phyloP scores from a whole-genome alignment of 2,797 vertebrate genomes.

The Sebastes glaucus region DNA sequence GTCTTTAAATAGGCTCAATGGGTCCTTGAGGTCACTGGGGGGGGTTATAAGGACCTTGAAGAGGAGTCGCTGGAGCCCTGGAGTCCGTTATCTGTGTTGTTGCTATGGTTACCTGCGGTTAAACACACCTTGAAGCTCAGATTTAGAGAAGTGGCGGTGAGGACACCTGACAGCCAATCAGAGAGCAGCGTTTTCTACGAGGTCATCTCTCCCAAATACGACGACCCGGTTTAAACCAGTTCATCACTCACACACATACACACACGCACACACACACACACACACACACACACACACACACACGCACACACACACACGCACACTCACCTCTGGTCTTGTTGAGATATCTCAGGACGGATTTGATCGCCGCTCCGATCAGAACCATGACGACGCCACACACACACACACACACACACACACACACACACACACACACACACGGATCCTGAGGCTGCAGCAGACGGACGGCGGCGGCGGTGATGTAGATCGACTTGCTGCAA shows the following conservation, averaged over 20 bases:
- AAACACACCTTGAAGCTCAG: not conserved
- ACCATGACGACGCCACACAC: slow-evolving; percentile 64
- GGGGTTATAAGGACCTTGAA: not conserved
- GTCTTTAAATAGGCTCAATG: not conserved
- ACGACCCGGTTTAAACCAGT: not conserved
- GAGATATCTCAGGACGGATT: slow-evolving; percentile 71
- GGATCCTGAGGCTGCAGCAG: slow-evolving; percentile 59
- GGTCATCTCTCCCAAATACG: not conserved
- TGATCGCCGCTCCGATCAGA: slow-evolving; percentile 71
- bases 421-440: not conserved
- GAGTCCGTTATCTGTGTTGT: not conserved
- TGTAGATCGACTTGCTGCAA: slow-evolving; percentile 51
- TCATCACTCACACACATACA: too few species aligned
- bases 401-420: not conserved
- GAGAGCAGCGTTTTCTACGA: not conserved
- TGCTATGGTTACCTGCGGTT: slow-evolving; percentile 28
- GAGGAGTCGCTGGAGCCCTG: not conserved
- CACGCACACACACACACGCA: slow-evolving; percentile 1
- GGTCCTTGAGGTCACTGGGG: not conserved
- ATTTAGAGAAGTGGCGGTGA: not conserved
- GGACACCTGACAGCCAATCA: slow-evolving; percentile 31
- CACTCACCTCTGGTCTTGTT: slow-evolving; percentile 66
- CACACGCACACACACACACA: not conserved
- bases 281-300: slow-evolving; percentile 46
- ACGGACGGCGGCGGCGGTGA: slow-evolving; percentile 49